Evolutionary conservation across 2,113 vertebrate species (phyloP).

Genomic region (Prionailurus bengalensis): DNA sequence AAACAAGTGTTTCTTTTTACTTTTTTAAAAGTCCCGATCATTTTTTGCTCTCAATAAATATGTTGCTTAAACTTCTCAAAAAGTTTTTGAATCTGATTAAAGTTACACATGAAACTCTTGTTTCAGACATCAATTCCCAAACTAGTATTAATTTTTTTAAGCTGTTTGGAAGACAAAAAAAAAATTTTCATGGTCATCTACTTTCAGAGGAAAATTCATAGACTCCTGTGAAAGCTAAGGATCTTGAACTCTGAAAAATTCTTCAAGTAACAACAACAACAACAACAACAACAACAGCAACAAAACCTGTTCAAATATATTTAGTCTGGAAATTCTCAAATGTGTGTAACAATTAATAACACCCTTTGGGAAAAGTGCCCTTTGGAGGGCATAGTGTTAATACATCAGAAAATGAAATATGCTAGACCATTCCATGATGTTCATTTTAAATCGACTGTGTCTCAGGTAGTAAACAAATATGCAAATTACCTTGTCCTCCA

Average conservation of each 20-base stretch:
- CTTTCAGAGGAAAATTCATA: background rate
- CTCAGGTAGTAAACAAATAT: conserved; percentile 15
- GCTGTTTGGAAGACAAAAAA: background rate
- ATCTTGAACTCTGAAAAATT: background rate
- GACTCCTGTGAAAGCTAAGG: background rate
- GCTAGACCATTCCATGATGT: background rate
- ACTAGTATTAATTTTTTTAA: background rate
- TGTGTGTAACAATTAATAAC: background rate
- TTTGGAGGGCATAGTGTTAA: background rate
- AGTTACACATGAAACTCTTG: background rate
- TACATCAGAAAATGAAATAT: conserved; percentile 5
- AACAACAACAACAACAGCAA: background rate
- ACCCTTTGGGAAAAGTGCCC: background rate
- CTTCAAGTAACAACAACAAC: background rate
- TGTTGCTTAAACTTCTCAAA: background rate
- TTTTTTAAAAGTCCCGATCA: background rate
- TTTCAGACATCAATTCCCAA: background rate
- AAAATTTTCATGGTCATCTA: background rate
- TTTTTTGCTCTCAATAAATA: background rate
- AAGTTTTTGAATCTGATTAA: background rate
- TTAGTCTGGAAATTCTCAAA: background rate
- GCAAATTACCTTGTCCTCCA: background rate
- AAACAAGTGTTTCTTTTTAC: background rate
- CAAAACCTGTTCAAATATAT: background rate
- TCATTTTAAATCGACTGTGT: background rate